These are phyloP conservation scores for Charanyca ferruginea DNA, from an alignment of 2,888 invertebrate species.

Conservation along the genomic window DNA sequence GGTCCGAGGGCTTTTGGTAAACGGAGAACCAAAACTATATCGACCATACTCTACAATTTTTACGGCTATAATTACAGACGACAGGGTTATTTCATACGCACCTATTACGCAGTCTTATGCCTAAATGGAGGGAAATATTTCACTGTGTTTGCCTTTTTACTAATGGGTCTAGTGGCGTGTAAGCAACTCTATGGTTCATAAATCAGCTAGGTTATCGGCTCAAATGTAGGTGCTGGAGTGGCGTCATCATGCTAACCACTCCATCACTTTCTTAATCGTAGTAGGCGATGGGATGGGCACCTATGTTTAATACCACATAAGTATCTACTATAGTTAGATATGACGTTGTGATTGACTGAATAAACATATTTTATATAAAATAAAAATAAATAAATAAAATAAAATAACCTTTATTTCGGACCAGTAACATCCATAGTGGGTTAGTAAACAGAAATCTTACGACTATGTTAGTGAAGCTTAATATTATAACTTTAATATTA, in stretches of 20 bases:
- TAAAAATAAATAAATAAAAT: too few species aligned
- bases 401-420: too few species aligned
- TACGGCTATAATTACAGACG: conserved; percentile 34
- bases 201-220: conserved; percentile 53
- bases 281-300: conserved; percentile 44
- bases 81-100: conserved; percentile 22
- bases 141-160: conserved; percentile 26
- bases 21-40: conserved; percentile 32
- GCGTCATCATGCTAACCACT: conserved; percentile 39
- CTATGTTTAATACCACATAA: conserved; percentile 18
- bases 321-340: conserved; percentile 6
- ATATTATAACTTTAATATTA: too few species aligned
- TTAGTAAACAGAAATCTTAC: too few species aligned
- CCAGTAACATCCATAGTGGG: too few species aligned
- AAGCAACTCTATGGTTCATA: conserved; percentile 37
- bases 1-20: conserved; percentile 29
- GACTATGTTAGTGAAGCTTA: too few species aligned
- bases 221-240: conserved; percentile 45
- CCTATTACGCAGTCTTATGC: conserved; percentile 1
- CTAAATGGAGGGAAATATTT: conserved; percentile 17
- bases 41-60: conserved; percentile 34
- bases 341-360: too few species aligned
- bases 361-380: too few species aligned
- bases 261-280: conserved; percentile 45
- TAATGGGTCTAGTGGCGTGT: conserved; percentile 36